Base-by-base conservation (phyloP, 2,797 vertebrate genomes). In the Morus bassanus region DNA sequence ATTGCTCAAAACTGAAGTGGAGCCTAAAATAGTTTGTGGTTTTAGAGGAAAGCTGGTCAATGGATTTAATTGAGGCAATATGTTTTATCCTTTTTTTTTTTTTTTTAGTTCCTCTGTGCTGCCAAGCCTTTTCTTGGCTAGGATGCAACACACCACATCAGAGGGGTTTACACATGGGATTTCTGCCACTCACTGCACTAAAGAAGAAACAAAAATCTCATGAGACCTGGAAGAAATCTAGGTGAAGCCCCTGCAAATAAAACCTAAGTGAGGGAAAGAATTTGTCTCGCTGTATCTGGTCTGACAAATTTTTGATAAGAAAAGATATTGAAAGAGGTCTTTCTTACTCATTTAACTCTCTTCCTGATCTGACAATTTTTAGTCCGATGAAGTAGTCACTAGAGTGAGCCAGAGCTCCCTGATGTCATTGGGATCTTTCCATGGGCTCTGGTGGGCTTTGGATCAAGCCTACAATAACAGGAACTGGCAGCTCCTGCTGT, bases 1-100 rank as follows among this genome's bases (percentile, higher is more conserved):
- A 16, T 4, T 72, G 88, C 60, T 45, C 4, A 1, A 76, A 89
- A 64, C 73, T 92, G 31, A 68, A 88, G 51, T 19, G 39, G 60
- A 89, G 37, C 33, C 48, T 80, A 59, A 89, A 95, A 92, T 90
- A 96, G 83, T 72, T 57, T 59, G 64, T 78, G 81, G 88, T 91
- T 95, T 95, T 67, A 75, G 75, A 91, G 57, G 79, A 61, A 92
- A 84, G 72, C 76, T 80, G 87, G 79, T 85, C 92, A 89, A 73
- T 88, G 80, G 79, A 80, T 91, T 95, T 89, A 95, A 92, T 91
- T 92, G 92, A 90, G 53, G 39, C 82, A 95, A 56, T 95, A 63
- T 77, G 89, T 56, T 95, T 91, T 87, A 73, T 57, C 41, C 50
- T 6, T 70, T 61, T 67, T 72, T 87, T 60, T 65, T 67, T 67